Conservation (phyloP, 2,113 vertebrate species). For the Pygoscelis antarcticus region DNA sequence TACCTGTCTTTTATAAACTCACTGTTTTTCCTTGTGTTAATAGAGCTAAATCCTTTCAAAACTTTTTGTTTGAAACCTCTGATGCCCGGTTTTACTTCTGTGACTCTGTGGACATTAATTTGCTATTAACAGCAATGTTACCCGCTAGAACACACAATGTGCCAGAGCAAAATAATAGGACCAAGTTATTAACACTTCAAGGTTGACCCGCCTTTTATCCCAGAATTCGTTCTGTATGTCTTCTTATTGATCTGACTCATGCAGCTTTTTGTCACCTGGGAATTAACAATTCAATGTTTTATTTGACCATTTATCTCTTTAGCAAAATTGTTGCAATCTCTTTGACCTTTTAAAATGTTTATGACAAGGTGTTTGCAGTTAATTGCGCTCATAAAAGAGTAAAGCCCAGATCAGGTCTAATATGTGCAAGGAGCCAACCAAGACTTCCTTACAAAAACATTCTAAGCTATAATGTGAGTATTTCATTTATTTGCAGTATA, state of each 20-base stretch:
- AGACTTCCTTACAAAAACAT: neutral
- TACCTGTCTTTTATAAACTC: constrained; percentile 41
- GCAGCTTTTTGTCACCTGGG: constrained; percentile 63
- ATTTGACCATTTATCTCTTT: constrained; percentile 80
- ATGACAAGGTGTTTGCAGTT: constrained; percentile 67
- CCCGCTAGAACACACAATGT: constrained; percentile 12
- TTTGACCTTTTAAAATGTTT: constrained; percentile 84
- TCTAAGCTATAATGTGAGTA: neutral
- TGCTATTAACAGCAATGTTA: neutral
- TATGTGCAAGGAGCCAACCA: neutral
- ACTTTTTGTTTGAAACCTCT: neutral
- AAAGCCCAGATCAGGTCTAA: neutral
- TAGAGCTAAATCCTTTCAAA: constrained; percentile 1
- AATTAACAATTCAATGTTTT: constrained; percentile 77
- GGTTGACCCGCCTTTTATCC: constrained; percentile 69
- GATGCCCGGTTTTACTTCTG: neutral
- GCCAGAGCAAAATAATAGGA: constrained; percentile 25
- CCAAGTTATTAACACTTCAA: constrained; percentile 71
- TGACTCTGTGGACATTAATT: neutral
- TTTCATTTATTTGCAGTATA: neutral
- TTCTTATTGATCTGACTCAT: constrained; percentile 70
- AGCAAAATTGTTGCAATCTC: constrained; percentile 72
- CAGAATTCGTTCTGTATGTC: constrained; percentile 61
- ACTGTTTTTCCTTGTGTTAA: neutral
- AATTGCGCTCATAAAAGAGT: constrained; percentile 41